Evolutionary conservation across 2,113 vertebrate genomes (phyloP).

Genomic region (Hippoglossus stenolepis): DNA sequence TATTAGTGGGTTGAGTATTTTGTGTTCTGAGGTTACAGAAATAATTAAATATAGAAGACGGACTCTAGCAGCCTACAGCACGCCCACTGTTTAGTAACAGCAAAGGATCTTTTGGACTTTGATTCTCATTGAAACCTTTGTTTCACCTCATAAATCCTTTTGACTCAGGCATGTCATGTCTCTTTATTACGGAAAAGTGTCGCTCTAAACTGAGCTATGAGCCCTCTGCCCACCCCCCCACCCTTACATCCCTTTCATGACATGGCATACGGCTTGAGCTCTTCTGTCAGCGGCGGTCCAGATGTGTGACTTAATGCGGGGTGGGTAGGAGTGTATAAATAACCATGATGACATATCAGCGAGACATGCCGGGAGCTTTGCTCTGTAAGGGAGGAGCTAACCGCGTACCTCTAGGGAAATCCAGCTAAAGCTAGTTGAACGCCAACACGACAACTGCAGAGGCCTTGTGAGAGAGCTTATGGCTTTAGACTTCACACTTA

Average conservation of each 20-base stretch:
- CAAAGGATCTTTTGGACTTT: conserved; percentile 30
- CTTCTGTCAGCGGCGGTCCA: conserved; percentile 58
- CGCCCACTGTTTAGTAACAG: conserved; percentile 28
- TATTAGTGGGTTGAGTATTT: not conserved
- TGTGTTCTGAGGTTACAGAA: conserved; percentile 17
- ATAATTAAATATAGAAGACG: conserved; percentile 30
- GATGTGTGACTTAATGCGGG: conserved; percentile 67
- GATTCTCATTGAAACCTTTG: conserved; percentile 41
- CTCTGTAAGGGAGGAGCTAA: conserved; percentile 48
- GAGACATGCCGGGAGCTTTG: conserved; percentile 51
- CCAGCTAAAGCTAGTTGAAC: conserved; percentile 58
- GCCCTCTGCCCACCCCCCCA: not conserved
- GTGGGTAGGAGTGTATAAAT: conserved; percentile 58
- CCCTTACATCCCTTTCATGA: conserved; percentile 29
- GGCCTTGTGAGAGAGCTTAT: conserved; percentile 70
- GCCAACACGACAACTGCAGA: conserved; percentile 67
- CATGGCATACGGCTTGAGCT: conserved; percentile 27
- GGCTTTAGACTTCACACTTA: conserved; percentile 70
- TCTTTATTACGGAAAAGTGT: conserved; percentile 27
- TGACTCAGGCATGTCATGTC: conserved; percentile 17
- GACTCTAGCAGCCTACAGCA: conserved; percentile 20
- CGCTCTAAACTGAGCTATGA: conserved; percentile 19
- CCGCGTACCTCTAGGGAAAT: conserved; percentile 46
- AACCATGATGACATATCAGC: conserved; percentile 69
- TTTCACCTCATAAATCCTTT: conserved; percentile 20